Evolutionary conservation across 2,113 vertebrate species (phyloP).

Genomic region (Epinephelus fuscoguttatus): DNA sequence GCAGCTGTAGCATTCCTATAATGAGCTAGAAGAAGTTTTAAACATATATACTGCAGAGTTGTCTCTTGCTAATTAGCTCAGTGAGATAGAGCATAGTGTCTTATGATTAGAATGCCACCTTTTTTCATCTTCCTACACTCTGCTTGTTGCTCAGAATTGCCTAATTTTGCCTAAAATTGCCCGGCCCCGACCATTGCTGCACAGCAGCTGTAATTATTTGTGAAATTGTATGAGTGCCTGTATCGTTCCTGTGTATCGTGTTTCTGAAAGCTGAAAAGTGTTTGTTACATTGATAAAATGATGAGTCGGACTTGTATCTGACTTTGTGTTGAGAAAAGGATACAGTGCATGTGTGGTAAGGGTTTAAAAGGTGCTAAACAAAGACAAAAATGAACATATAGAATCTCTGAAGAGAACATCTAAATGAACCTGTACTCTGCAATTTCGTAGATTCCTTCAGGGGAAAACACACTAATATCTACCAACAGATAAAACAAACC

Average conservation of each 20-base stretch:
- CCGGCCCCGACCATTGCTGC: no score
- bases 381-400: background rate
- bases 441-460: constrained; percentile 7
- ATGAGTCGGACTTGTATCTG: background rate
- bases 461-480: background rate
- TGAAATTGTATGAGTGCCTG: background rate
- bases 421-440: background rate
- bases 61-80: no score
- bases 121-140: no score
- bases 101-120: no score
- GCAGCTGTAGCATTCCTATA: no score
- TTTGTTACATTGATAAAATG: background rate
- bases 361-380: background rate
- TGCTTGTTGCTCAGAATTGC: no score
- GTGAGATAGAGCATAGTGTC: no score
- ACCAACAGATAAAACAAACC: constrained; percentile 28
- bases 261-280: background rate
- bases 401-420: background rate
- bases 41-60: no score
- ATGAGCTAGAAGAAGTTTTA: no score
- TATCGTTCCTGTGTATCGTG: background rate
- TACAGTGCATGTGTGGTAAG: background rate
- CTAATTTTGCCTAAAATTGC: no score
- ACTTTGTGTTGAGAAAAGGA: background rate
- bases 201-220: background rate